These are phyloP conservation scores for Azemiops feae DNA, from an alignment of 2,113 vertebrate genomes.

Conservation along the genomic window DNA sequence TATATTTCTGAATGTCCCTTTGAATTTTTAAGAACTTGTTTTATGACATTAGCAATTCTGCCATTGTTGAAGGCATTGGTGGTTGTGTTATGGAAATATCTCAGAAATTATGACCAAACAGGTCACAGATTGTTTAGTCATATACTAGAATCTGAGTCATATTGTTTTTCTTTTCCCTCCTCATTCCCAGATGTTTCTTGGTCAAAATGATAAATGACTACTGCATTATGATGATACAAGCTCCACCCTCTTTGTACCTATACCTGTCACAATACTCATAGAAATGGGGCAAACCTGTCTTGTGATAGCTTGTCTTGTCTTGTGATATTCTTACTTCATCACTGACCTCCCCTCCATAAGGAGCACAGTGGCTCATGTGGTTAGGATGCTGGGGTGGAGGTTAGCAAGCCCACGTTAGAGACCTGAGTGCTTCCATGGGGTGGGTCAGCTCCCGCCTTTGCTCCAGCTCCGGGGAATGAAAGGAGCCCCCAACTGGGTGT, in stretches of 20 bases:
- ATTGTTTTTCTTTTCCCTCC: background rate
- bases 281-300: background rate
- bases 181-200: background rate
- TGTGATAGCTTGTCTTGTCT: background rate
- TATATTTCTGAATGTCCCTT: background rate
- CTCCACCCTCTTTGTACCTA: background rate
- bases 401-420: background rate
- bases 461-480: background rate
- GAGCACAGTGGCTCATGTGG: background rate
- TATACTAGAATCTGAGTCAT: background rate
- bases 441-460: too few species aligned
- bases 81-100: background rate
- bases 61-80: background rate
- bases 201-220: background rate
- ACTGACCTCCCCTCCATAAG: background rate
- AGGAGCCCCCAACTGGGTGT: background rate
- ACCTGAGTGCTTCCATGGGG: background rate
- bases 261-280: background rate
- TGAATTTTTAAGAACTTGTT: background rate
- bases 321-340: background rate
- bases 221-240: background rate
- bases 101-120: background rate
- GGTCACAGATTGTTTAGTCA: background rate
- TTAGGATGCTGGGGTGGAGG: background rate
- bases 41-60: background rate